Evolutionary conservation across 2,797 vertebrate species (phyloP).

Genomic region (Melopsittacus undulatus): DNA sequence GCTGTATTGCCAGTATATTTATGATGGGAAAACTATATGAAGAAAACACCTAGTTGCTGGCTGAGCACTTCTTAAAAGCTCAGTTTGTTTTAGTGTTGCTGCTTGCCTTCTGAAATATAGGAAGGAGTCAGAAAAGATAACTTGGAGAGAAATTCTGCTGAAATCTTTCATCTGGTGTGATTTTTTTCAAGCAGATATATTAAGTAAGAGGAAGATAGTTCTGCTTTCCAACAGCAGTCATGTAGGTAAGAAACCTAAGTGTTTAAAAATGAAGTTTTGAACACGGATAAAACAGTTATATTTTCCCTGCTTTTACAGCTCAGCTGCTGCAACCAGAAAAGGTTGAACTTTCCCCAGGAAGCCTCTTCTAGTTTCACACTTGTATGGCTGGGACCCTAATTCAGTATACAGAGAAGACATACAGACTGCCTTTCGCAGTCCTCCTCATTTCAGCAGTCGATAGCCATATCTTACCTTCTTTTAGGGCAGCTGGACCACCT

Average conservation of each 20-base stretch:
- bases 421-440: not conserved
- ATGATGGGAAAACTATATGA: not conserved
- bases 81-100: not conserved
- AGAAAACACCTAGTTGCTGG: not conserved
- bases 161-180: not conserved
- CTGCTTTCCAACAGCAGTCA: not conserved
- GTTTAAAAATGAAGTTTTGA: not conserved
- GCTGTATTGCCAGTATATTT: not conserved
- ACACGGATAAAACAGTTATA: not conserved
- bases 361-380: not conserved
- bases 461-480: not conserved
- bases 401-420: not conserved
- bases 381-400: not conserved
- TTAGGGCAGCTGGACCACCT: not conserved
- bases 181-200: not conserved
- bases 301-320: not conserved
- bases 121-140: not conserved
- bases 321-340: not conserved
- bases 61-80: not conserved
- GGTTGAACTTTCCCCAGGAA: not conserved
- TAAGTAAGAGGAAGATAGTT: not conserved
- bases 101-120: not conserved
- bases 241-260: not conserved
- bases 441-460: not conserved
- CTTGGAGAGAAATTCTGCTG: not conserved